Percentiles rank a stretch among this genome's conserved stretches.
Evolutionary conservation across 2,797 vertebrate species (phyloP).

Genomic region (Acridotheres tristis): DNA sequence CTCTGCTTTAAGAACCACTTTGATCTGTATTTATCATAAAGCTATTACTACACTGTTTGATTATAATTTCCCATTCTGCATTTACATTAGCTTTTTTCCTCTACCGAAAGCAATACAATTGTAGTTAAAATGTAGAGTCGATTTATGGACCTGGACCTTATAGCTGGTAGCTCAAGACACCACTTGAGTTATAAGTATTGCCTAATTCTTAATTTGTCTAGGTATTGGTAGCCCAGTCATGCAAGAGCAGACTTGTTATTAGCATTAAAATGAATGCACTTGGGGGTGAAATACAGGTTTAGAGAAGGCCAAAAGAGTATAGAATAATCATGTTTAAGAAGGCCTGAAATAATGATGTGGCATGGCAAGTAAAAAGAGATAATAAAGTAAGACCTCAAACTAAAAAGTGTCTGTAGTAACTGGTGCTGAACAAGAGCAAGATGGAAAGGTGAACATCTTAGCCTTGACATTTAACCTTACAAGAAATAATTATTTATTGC

Average conservation of each 20-base stretch:
- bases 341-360: not conserved
- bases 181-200: not conserved
- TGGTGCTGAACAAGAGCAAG: not conserved
- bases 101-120: not conserved
- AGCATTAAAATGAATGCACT: not conserved
- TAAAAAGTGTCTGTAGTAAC: not conserved
- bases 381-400: not conserved
- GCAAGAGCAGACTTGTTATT: not conserved
- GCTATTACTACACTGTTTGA: not conserved
- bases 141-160: not conserved
- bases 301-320: not conserved
- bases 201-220: not conserved
- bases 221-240: not conserved
- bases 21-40: not conserved
- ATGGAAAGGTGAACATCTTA: not conserved
- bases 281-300: not conserved
- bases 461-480: not conserved
- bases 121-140: not conserved
- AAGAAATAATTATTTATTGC: not conserved
- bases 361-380: not conserved
- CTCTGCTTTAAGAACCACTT: not conserved
- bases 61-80: not conserved
- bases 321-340: not conserved
- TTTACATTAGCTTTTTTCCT: not conserved
- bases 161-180: not conserved